phyloP scores from a whole-genome alignment of 2,888 invertebrate genomes.

The Petrolisthes manimaculis region DNA sequence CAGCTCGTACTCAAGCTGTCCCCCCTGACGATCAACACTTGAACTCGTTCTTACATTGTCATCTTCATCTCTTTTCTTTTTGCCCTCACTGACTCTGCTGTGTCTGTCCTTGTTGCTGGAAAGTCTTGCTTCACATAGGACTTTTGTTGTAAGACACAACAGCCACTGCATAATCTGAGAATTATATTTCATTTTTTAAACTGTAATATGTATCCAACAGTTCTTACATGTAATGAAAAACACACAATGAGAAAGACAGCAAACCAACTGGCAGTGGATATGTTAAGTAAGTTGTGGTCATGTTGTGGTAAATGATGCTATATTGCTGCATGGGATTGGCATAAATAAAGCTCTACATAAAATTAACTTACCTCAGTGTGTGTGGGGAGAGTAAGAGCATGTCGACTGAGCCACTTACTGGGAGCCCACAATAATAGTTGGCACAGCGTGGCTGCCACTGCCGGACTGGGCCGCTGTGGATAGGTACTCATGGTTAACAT shows the following conservation, averaged over 20 bases:
- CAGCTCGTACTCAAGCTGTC: conserved; percentile 79
- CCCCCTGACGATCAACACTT: conserved; percentile 67
- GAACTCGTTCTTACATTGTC: conserved; percentile 66
- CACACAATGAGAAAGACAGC: neutral
- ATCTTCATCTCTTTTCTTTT: conserved; percentile 14
- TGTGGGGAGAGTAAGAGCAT: conserved; percentile 67
- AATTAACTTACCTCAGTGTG: conserved; percentile 67
- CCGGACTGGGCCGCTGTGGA: conserved; percentile 75
- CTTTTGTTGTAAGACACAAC: conserved; percentile 80
- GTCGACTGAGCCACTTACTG: conserved; percentile 75
- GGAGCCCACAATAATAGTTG: conserved; percentile 84
- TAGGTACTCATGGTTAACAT: neutral
- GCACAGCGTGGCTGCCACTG: conserved; percentile 81
- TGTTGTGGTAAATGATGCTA: too few relatives aligned
- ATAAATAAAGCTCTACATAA: neutral
- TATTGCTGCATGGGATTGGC: neutral
- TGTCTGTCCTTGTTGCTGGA: conserved; percentile 68
- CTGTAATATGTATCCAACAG: neutral
- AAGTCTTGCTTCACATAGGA: conserved; percentile 75
- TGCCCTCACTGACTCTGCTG: neutral
- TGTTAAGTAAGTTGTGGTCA: too few relatives aligned
- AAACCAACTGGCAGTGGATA: neutral
- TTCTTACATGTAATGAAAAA: neutral
- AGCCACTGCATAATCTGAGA: conserved; percentile 81
- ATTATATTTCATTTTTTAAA: neutral